phyloP scores from a whole-genome alignment of 2,113 vertebrate genomes.

The Rhinolophus ferrumequinum region DNA sequence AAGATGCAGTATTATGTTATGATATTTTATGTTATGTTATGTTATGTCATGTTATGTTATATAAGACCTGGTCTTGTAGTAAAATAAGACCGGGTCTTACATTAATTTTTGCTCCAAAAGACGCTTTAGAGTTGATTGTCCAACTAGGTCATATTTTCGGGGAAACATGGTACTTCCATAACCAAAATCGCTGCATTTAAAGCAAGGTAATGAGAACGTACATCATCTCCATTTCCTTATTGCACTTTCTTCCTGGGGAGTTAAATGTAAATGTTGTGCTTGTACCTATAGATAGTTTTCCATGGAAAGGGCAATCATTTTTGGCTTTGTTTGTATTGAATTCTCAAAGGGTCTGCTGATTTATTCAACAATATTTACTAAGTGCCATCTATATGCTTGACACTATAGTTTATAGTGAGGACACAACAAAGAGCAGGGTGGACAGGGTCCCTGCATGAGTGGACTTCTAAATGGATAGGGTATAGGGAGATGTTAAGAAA shows the following conservation, averaged over 20 bases:
- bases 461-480: background rate
- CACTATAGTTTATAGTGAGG: background rate
- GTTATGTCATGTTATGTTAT: no score
- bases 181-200: background rate
- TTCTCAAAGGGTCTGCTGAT: background rate
- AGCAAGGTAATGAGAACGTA: background rate
- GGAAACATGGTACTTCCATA: background rate
- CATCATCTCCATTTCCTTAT: accelerated
- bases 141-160: no score
- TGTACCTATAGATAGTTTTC: background rate
- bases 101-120: no score
- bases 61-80: no score
- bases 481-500: background rate
- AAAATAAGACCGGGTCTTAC: no score
- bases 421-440: background rate
- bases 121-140: no score
- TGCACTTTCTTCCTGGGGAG: background rate
- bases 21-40: no score
- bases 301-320: background rate
- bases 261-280: background rate
- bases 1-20: no score
- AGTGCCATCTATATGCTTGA: background rate
- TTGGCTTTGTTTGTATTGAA: background rate
- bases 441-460: no score
- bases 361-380: background rate